These are phyloP conservation scores for Characodon lateralis DNA, from an alignment of 2,797 vertebrate species.

Conservation along the genomic window DNA sequence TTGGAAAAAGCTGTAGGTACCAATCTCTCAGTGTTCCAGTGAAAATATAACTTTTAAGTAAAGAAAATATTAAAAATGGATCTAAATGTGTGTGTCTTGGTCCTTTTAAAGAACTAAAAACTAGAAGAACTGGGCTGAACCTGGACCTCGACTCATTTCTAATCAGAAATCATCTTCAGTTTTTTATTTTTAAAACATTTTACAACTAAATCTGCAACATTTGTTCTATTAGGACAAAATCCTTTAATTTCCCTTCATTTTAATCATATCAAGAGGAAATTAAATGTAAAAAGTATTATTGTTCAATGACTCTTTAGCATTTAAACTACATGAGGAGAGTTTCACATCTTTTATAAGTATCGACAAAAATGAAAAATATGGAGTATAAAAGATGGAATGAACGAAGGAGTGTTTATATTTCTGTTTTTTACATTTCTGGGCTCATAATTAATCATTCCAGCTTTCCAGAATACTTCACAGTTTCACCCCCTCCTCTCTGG, in stretches of 20 bases:
- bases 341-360: neutral
- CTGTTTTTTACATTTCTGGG: neutral
- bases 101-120: neutral
- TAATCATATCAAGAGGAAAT: neutral
- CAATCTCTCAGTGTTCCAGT: neutral
- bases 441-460: neutral
- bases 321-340: neutral
- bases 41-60: neutral
- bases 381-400: slow-evolving; percentile 1
- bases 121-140: neutral
- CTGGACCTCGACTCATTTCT: neutral
- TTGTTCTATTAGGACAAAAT: neutral
- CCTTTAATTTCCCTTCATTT: neutral
- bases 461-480: neutral
- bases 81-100: neutral
- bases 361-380: neutral
- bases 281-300: neutral
- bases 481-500: neutral
- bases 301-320: neutral
- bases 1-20: neutral
- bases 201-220: neutral
- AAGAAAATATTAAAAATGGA: neutral
- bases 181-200: neutral
- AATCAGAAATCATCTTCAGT: neutral
- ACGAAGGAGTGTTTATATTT: neutral